Conservation (phyloP, 2,113 vertebrate species). For the Stigmatopora nigra region DNA sequence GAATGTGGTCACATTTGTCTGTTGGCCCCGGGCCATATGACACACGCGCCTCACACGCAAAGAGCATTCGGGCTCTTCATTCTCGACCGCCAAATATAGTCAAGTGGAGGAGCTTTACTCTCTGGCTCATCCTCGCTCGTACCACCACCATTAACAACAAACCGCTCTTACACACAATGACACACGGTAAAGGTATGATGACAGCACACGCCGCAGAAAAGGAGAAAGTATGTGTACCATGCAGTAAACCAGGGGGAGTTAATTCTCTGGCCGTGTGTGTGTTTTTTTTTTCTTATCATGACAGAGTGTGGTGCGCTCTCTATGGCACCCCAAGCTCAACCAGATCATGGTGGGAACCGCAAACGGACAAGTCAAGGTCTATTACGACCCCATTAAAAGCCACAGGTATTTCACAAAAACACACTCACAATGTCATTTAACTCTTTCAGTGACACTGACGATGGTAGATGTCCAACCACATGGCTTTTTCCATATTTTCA, state of each 20-base stretch:
- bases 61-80: conserved; percentile 53
- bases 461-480: too few relatives aligned
- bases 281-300: conserved; percentile 15
- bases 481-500: too few relatives aligned
- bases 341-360: conserved; percentile 95
- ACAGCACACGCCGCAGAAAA: not conserved
- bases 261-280: conserved; percentile 7
- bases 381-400: conserved; percentile 92
- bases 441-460: too few relatives aligned
- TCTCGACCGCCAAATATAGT: conserved; percentile 74
- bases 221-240: not conserved
- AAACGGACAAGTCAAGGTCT: conserved; percentile 89
- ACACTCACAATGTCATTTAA: not conserved
- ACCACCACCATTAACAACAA: conserved; percentile 23
- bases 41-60: conserved; percentile 4
- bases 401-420: conserved; percentile 77
- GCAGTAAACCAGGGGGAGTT: not conserved
- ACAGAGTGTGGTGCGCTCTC: conserved; percentile 91
- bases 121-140: conserved; percentile 36
- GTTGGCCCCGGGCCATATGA: conserved; percentile 68
- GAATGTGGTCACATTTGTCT: conserved; percentile 59
- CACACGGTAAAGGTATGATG: conserved; percentile 21
- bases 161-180: conserved; percentile 16
- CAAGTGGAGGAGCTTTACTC: conserved; percentile 56
- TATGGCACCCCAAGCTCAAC: conserved; percentile 98